Percentiles rank a stretch among this genome's conserved stretches.
Evolutionary conservation across 2,113 vertebrate species (phyloP).

Genomic region (Excalfactoria chinensis): DNA sequence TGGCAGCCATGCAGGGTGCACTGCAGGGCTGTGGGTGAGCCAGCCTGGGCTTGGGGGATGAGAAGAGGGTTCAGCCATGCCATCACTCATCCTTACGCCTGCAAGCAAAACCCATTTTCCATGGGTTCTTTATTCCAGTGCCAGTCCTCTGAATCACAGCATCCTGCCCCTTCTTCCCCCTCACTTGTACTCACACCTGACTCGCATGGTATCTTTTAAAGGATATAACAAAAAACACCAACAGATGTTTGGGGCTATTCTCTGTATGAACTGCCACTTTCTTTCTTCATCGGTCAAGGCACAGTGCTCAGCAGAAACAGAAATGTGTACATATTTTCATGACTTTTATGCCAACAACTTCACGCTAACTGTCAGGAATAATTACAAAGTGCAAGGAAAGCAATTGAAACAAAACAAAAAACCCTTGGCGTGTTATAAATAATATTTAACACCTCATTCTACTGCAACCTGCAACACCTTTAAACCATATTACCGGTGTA

Average conservation of each 20-base stretch:
- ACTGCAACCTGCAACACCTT: background rate
- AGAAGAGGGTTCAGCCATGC: background rate
- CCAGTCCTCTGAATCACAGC: constrained; percentile 28
- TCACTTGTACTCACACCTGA: background rate
- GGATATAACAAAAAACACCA: background rate
- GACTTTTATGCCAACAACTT: background rate
- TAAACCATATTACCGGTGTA: background rate
- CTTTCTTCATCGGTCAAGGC: background rate
- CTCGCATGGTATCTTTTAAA: background rate
- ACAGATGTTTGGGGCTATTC: background rate
- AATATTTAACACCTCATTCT: constrained; percentile 1
- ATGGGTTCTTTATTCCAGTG: constrained; percentile 22
- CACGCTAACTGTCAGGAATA: background rate
- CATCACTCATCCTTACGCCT: background rate
- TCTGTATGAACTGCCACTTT: background rate
- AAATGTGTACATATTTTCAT: background rate
- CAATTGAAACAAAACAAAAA: background rate
- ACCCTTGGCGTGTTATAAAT: constrained; percentile 31
- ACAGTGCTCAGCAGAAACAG: background rate
- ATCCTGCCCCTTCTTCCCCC: background rate
- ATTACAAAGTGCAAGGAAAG: constrained; percentile 39
- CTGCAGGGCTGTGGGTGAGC: background rate
- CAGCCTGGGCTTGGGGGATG: background rate
- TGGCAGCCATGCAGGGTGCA: background rate
- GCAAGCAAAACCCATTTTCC: background rate